Evolutionary conservation across 2,113 vertebrate genomes (phyloP).

Genomic region (Echinops telfairi): DNA sequence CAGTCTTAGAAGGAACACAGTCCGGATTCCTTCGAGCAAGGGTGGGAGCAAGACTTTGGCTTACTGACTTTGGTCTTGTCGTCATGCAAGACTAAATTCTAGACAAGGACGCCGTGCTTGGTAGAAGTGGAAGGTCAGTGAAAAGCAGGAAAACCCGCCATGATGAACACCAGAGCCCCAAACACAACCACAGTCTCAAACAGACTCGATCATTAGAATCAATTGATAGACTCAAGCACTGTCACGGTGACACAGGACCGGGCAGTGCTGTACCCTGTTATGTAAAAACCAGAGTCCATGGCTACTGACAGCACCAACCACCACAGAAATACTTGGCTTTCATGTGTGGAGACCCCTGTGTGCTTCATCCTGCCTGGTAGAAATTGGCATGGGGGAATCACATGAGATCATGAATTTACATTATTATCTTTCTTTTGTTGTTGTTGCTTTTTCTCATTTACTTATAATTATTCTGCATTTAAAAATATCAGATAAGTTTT

Average conservation of each 20-base stretch:
- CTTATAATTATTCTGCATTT: neutral
- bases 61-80: neutral
- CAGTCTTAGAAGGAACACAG: neutral
- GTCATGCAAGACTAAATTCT: neutral
- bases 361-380: neutral
- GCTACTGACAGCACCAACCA: neutral
- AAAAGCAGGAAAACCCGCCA: neutral
- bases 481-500: neutral
- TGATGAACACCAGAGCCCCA: neutral
- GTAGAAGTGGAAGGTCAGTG: neutral
- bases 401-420: neutral
- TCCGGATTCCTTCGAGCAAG: neutral
- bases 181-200: neutral
- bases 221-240: neutral
- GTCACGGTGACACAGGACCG: neutral
- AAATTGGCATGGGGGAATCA: neutral
- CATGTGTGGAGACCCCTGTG: neutral
- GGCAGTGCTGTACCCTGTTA: neutral
- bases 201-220: neutral
- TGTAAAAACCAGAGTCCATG: neutral
- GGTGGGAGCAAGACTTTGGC: neutral
- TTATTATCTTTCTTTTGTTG: neutral
- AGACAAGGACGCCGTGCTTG: neutral
- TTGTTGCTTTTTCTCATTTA: too few species aligned
- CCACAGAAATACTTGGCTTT: neutral